Percentiles rank a stretch among this genome's conserved stretches.
phyloP scores from a whole-genome alignment of 64 coral and sea anemone genomes.

The Cladopsammia gracilis region DNA sequence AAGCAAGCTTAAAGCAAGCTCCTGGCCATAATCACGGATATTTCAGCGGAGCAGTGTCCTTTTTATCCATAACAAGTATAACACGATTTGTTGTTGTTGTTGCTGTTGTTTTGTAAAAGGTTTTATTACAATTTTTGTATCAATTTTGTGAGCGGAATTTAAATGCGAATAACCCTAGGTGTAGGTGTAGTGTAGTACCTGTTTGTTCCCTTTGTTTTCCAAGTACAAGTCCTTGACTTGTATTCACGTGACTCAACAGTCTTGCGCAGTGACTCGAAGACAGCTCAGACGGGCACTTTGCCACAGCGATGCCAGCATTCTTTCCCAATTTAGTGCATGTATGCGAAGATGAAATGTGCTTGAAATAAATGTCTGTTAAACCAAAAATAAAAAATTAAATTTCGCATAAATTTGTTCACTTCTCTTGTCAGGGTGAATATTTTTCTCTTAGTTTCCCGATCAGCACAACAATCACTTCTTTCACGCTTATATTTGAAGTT shows the following conservation, averaged over 20 bases:
- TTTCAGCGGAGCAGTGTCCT: no score
- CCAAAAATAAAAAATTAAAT: neutral
- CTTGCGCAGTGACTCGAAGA: conserved; percentile 11
- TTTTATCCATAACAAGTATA: no score
- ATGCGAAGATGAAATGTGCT: neutral
- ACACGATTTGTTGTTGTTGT: no score
- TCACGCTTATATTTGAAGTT: no score
- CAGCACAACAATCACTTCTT: no score
- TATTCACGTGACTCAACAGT: conserved; percentile 4
- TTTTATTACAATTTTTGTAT: no score
- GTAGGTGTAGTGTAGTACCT: conserved; percentile 1
- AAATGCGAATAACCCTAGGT: no score
- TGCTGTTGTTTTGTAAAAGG: no score
- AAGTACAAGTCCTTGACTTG: conserved; percentile 40
- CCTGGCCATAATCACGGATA: no score
- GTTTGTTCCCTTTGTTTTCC: conserved; percentile 25
- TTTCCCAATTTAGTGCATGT: neutral
- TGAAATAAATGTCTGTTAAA: neutral
- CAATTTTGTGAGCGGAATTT: no score
- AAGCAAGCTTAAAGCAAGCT: no score
- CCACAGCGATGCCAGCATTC: neutral
- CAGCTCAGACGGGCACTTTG: neutral
- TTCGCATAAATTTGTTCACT: neutral
- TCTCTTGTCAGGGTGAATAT: neutral
- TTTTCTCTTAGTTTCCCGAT: neutral